phyloP scores from a whole-genome alignment of 2,113 vertebrate genomes.

The Oncorhynchus nerka region DNA sequence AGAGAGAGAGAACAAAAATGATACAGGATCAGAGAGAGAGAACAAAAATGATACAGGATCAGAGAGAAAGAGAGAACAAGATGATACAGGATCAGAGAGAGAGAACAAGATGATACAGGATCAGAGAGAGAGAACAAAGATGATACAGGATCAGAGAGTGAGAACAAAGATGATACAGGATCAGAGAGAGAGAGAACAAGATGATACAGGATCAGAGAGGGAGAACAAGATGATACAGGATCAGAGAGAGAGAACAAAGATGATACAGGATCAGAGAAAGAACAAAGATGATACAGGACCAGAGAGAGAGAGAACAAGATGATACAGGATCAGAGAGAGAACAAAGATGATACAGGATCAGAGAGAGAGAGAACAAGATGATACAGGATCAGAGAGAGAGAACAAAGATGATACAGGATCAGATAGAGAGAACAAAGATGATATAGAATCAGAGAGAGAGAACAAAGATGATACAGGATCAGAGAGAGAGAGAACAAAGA shows the following conservation, averaged over 20 bases:
- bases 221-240: not conserved
- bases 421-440: not conserved
- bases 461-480: too few relatives aligned
- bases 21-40: not conserved
- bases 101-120: not conserved
- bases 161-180: not conserved
- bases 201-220: too few relatives aligned
- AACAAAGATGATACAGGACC: not conserved
- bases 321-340: slow-evolving; percentile 1
- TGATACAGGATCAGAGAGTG: too few relatives aligned
- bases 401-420: not conserved
- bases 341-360: too few relatives aligned
- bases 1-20: not conserved
- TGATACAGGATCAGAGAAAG: too few relatives aligned
- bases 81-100: too few relatives aligned
- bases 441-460: slow-evolving; percentile 1
- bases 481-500: too few relatives aligned
- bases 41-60: too few relatives aligned
- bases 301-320: not conserved
- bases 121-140: not conserved
- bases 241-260: not conserved
- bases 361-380: too few relatives aligned
- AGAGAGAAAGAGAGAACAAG: not conserved
- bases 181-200: not conserved
- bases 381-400: too few relatives aligned